phyloP scores from a whole-genome alignment of 1,140 invertebrate genomes.

The Teleogryllus occipitalis region DNA sequence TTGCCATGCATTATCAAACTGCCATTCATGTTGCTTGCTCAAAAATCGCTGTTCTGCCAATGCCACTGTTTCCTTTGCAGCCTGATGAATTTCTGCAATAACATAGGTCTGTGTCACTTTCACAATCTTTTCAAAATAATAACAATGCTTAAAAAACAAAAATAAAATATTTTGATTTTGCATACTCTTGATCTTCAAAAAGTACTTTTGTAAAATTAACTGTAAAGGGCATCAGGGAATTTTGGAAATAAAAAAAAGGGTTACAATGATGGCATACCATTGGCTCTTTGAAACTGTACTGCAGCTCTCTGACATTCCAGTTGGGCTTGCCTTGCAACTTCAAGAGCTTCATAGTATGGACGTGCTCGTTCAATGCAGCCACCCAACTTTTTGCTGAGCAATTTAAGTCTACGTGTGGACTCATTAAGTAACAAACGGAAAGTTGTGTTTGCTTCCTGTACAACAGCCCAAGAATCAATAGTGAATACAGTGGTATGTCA shows the following conservation, averaged over 20 bases:
- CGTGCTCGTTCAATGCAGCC: slow-evolving; percentile 80
- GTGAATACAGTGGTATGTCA: neutral
- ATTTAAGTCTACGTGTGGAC: slow-evolving; percentile 73
- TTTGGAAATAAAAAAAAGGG: neutral
- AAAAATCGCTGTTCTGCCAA: slow-evolving; percentile 83
- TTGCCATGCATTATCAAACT: slow-evolving; percentile 93
- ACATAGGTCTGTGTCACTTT: neutral
- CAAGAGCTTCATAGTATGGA: slow-evolving; percentile 80
- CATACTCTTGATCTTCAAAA: neutral
- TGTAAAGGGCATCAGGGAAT: too few relatives aligned
- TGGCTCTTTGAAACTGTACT: slow-evolving; percentile 84
- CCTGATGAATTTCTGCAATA: slow-evolving; percentile 65
- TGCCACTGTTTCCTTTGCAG: slow-evolving; percentile 92
- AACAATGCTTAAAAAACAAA: neutral
- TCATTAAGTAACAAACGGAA: slow-evolving; percentile 78
- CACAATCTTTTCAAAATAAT: too few relatives aligned
- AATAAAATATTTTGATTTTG: too few relatives aligned
- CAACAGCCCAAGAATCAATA: neutral
- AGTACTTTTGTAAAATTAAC: too few relatives aligned
- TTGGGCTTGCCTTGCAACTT: slow-evolving; percentile 59
- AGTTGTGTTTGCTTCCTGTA: slow-evolving; percentile 69
- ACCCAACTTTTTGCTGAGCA: slow-evolving; percentile 73
- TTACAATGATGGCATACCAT: slow-evolving; percentile 47
- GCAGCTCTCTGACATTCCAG: slow-evolving; percentile 82
- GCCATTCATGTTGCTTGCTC: slow-evolving; percentile 68